Conservation (phyloP, 2,888 invertebrate genomes). For the Lepidocyrtinus sp. region DNA sequence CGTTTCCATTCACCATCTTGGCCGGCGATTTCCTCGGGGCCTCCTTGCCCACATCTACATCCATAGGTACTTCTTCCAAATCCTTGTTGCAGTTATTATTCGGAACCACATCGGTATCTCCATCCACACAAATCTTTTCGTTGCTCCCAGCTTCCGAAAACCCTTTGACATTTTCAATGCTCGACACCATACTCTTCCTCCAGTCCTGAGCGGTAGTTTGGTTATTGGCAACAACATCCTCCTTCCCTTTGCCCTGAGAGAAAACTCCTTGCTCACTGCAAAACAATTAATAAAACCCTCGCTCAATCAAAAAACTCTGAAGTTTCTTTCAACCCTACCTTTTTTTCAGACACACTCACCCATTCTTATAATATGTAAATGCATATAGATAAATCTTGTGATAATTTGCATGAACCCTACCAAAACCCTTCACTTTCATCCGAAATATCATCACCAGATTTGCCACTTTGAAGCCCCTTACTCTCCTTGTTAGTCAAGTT, state of each 20-base stretch:
- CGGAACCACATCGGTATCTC: too few relatives aligned
- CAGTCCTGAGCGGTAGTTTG: conserved; percentile 51
- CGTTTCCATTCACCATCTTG: conserved; percentile 47
- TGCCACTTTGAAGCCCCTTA: too few relatives aligned
- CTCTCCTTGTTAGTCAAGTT: too few relatives aligned
- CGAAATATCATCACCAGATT: too few relatives aligned
- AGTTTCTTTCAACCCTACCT: neutral
- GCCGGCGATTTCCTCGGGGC: neutral
- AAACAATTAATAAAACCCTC: conserved; percentile 23
- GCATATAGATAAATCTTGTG: too few relatives aligned
- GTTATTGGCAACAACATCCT: conserved; percentile 37
- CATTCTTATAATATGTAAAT: too few relatives aligned
- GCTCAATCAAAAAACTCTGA: neutral
- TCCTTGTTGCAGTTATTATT: neutral
- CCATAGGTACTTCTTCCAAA: conserved; percentile 17
- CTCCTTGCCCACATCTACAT: conserved; percentile 20
- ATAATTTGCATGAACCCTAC: too few relatives aligned
- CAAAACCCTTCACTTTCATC: too few relatives aligned
- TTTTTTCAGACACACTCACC: too few relatives aligned
- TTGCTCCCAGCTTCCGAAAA: conserved; percentile 21
- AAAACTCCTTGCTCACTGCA: conserved; percentile 59
- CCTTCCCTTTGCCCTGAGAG: conserved; percentile 55
- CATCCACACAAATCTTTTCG: too few relatives aligned
- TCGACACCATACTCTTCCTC: conserved; percentile 65
- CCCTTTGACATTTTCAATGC: conserved; percentile 62